Evolutionary conservation across 2,113 vertebrate species (phyloP).

Genomic region (Litocranius walleri): DNA sequence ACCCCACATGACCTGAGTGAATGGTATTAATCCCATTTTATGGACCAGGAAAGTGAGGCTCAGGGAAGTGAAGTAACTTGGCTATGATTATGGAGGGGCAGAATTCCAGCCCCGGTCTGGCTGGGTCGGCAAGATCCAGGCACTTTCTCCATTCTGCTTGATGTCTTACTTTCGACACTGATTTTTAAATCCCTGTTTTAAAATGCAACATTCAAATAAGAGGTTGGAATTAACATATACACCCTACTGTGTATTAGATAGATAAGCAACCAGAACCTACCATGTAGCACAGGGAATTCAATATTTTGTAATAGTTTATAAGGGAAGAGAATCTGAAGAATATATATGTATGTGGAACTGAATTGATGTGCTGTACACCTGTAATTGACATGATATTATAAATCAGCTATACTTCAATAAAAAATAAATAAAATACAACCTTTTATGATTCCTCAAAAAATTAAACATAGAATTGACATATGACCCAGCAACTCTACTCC

Average conservation of each 20-base stretch:
- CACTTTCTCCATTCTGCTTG: neutral
- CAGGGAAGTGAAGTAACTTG: neutral
- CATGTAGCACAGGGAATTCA: neutral
- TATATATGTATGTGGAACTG: neutral
- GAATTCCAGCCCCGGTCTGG: neutral
- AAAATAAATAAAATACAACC: neutral
- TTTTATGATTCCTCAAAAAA: neutral
- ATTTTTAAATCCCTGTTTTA: neutral
- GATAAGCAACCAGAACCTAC: neutral
- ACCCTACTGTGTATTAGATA: neutral
- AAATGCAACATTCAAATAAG: neutral
- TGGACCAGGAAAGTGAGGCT: neutral
- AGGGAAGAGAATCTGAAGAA: neutral
- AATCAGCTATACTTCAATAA: neutral
- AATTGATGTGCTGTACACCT: neutral
- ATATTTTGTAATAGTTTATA: neutral
- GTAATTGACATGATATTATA: neutral
- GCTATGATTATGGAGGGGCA: neutral
- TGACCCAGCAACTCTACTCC: neutral
- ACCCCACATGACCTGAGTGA: accelerated
- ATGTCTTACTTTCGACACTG: neutral
- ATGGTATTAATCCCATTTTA: neutral
- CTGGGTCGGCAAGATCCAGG: neutral
- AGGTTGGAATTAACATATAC: neutral
- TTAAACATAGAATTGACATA: neutral